Conservation (phyloP, 2,113 vertebrate genomes). For the Raja brachyura region DNA sequence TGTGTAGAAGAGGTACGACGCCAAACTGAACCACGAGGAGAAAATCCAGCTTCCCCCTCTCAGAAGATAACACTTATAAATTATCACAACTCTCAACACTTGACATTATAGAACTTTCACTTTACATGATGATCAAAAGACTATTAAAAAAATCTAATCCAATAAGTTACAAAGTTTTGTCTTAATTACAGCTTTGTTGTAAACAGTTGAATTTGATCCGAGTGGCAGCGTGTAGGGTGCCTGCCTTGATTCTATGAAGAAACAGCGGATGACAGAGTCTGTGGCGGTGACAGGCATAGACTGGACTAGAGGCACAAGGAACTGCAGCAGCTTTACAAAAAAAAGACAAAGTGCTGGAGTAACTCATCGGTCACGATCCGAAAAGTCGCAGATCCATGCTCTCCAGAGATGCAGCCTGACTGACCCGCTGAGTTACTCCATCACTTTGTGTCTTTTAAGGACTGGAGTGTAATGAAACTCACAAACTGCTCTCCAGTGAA, state of each 20-base stretch:
- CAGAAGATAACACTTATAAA: constrained; percentile 58
- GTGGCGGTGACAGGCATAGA: constrained; percentile 17
- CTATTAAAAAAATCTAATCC: constrained; percentile 48
- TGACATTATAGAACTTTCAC: constrained; percentile 61
- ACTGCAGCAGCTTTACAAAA: too few relatives aligned
- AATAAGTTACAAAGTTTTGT: constrained; percentile 60
- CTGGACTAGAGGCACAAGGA: not conserved
- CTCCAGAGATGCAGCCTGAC: too few relatives aligned
- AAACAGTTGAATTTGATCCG: constrained; percentile 72
- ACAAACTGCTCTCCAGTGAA: not conserved
- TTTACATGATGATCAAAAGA: constrained; percentile 63
- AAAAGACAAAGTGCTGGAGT: too few relatives aligned
- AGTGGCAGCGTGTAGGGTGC: constrained; percentile 49
- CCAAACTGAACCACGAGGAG: constrained; percentile 53
- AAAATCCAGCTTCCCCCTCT: constrained; percentile 70
- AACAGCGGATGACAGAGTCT: not conserved
- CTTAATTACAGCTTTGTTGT: constrained; percentile 69
- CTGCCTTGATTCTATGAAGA: constrained; percentile 56
- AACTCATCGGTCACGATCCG: too few relatives aligned
- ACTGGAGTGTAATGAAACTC: not conserved
- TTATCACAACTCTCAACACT: constrained; percentile 65
- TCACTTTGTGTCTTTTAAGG: not conserved
- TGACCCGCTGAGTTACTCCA: too few relatives aligned
- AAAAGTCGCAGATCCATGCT: too few relatives aligned
- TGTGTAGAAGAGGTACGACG: constrained; percentile 49